A percentile compares a stretch with the other conserved stretches of the same genome.
Evolutionary conservation across 2,797 vertebrate genomes (phyloP).

Genomic region (Danio choprae): DNA sequence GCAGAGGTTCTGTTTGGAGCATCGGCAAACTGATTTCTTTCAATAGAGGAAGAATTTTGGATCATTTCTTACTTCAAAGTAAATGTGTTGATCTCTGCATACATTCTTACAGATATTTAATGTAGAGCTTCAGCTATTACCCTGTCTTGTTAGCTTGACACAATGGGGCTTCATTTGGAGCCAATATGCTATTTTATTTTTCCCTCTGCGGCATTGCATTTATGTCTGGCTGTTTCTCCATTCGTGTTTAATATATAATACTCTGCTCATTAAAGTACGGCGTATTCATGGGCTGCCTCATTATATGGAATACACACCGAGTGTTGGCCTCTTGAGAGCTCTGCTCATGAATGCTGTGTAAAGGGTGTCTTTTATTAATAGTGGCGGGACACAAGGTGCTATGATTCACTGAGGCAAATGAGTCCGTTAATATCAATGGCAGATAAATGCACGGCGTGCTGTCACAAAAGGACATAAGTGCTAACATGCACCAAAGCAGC

Average conservation of each 20-base stretch:
- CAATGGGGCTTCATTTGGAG: constrained; percentile 14
- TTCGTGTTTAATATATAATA: constrained; percentile 26
- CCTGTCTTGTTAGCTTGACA: constrained; percentile 11
- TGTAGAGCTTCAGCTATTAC: neutral
- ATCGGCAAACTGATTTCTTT: neutral
- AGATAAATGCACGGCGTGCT: neutral
- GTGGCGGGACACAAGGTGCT: constrained; percentile 14
- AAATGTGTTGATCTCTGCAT: neutral
- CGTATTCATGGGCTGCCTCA: constrained; percentile 47
- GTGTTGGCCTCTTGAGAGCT: constrained; percentile 37
- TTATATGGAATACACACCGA: constrained; percentile 48
- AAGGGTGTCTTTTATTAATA: constrained; percentile 36
- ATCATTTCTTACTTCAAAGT: neutral
- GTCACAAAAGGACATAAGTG: constrained; percentile 22
- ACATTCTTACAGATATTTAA: neutral
- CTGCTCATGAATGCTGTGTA: constrained; percentile 33
- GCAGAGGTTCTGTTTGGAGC: neutral
- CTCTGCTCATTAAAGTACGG: constrained; percentile 6
- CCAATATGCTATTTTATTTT: constrained; percentile 6
- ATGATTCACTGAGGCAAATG: constrained; percentile 44
- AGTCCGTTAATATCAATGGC: constrained; percentile 37
- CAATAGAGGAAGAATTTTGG: neutral
- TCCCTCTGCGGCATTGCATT: constrained; percentile 12
- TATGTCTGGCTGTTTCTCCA: constrained; percentile 38
- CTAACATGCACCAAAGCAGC: constrained; percentile 2